Evolutionary conservation across 23 tunicate genomes (phyloP), one percentile per base, ranked within the genome.

Genomic region (Styela clava): DNA sequence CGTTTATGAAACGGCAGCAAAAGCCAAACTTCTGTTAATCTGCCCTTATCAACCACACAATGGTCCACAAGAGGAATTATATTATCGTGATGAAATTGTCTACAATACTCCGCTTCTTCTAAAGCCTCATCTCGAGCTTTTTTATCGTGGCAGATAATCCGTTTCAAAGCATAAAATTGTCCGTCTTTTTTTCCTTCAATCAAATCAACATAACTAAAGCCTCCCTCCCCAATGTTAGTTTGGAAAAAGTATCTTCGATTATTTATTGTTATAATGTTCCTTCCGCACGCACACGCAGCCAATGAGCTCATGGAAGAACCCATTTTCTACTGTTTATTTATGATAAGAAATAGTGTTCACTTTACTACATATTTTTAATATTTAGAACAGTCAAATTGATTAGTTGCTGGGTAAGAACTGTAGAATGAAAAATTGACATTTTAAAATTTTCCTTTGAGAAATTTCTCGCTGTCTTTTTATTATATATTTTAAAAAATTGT

Each of bases 131-230:
- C 35, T 52, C 86, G 81, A 2, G 91, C 88, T 78, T 89, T 84
- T 62, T 84, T 68, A 70, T 90, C 96, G 65, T 95, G 99, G 70
- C 99, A 95, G 21, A 95, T 74, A 63, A 95, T 95, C 64, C 96
- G 33, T 81, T 95, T 95, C 61, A 95, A 71, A 2, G 99, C 99
- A 84, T 83, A 80, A 64, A 83, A 86, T 23, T 80, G 62, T 35
- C 99, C 96, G 33, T 94, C 95, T 71, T 84, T 86, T 65, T 74
- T 81, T 36, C 94, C 88, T 80, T 95, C 99, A 61, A 95, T 69
- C 34, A 89, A 44, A 67, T 95, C 96, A 44, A 95, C 96, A 79
- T 95, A 95, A 83, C 99, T 95, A 80, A 95, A 95, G 1, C 92
- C 99, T 25, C 98, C 98, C 85, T 93, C 98, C 2, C 93, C 98